phyloP scores from a whole-genome alignment of 2,113 vertebrate species.

The Corydoras sp. region DNA sequence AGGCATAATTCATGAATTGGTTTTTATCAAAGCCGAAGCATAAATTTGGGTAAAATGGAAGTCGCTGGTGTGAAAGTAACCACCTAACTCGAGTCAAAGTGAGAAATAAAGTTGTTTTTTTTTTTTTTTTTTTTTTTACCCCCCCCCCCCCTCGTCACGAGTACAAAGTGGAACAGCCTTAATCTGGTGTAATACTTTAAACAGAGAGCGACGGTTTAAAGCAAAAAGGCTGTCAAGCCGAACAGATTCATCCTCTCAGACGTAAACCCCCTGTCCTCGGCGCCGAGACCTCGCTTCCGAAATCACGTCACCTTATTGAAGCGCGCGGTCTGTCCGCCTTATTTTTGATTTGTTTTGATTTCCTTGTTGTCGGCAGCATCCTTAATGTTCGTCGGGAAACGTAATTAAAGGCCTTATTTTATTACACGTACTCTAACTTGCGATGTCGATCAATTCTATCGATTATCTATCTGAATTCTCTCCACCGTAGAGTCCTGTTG shows the following conservation, averaged over 20 bases:
- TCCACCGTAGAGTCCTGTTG: no score
- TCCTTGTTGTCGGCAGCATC: no score
- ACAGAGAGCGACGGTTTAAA: neutral
- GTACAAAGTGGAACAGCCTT: neutral
- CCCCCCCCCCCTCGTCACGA: neutral
- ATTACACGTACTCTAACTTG: no score
- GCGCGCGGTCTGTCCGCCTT: no score
- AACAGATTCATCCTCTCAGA: neutral
- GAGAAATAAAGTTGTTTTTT: conserved; percentile 6
- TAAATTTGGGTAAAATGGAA: conserved; percentile 39
- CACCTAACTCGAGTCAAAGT: neutral
- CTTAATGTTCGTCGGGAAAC: no score
- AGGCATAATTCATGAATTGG: conserved; percentile 37
- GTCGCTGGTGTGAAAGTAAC: conserved; percentile 29
- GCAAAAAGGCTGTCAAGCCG: neutral
- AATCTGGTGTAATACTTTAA: neutral
- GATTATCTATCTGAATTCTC: no score
- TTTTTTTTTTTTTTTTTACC: conserved; percentile 2
- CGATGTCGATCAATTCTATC: no score
- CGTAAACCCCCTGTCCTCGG: no score
- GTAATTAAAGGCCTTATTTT: no score
- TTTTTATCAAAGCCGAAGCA: conserved; percentile 38
- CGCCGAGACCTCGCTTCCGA: no score
- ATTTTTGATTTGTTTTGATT: no score
- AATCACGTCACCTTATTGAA: no score